Percentiles rank a stretch among this genome's conserved stretches.
Conservation (phyloP, 2,888 invertebrate species). For the Eumerus sabulonum region DNA sequence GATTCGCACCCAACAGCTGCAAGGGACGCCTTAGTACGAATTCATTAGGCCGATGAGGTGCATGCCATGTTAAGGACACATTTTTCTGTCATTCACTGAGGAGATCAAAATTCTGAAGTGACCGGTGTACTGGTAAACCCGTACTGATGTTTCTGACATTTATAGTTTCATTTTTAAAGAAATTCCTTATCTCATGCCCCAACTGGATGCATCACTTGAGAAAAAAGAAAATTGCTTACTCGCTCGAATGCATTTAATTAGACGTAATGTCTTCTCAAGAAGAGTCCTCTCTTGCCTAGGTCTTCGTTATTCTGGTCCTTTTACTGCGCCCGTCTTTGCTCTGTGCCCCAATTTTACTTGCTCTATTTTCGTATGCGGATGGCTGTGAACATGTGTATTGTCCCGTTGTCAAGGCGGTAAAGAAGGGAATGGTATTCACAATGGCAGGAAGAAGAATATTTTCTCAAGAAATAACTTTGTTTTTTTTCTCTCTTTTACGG, state of each 20-base stretch:
- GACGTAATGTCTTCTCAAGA: slow-evolving; percentile 36
- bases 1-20: background rate
- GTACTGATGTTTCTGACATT: slow-evolving; percentile 38
- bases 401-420: no score
- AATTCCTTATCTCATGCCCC: no score
- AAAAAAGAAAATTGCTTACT: slow-evolving; percentile 55
- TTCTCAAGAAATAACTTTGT: slow-evolving; percentile 25
- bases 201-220: background rate
- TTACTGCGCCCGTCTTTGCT: no score
- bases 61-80: background rate
- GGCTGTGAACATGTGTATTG: no score
- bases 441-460: background rate
- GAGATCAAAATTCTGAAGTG: background rate
- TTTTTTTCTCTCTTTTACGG: slow-evolving; percentile 23
- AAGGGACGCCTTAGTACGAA: background rate
- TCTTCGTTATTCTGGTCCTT: no score
- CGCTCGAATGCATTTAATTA: slow-evolving; percentile 64
- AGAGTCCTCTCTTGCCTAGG: no score
- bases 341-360: no score
- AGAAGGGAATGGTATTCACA: no score
- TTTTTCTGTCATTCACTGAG: background rate
- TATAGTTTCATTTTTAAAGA: slow-evolving; percentile 2
- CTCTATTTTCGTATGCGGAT: no score
- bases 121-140: no score
- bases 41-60: background rate